phyloP scores from a whole-genome alignment of 2,113 vertebrate genomes.

The Axis porcinus region DNA sequence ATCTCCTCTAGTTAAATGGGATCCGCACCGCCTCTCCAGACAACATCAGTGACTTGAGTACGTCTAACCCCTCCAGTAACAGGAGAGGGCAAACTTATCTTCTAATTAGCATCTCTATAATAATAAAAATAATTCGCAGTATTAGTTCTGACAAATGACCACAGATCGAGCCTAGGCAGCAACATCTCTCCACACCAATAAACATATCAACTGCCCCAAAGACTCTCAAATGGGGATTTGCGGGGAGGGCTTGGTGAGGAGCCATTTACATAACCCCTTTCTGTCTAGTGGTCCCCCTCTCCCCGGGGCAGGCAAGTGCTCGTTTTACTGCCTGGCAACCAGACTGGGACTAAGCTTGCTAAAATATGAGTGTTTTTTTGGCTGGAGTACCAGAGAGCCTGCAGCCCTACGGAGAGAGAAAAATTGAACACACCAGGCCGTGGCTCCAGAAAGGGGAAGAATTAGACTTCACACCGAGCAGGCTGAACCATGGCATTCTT shows the following conservation, averaged over 20 bases:
- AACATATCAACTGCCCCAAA: conserved; percentile 37
- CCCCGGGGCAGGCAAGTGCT: conserved; percentile 81
- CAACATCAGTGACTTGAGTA: accelerated
- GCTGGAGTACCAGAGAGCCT: conserved; percentile 84
- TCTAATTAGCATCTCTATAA: background rate
- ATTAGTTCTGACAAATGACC: background rate
- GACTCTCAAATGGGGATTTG: background rate
- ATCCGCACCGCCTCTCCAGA: accelerated
- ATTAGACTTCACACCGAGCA: conserved; percentile 89
- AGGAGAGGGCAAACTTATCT: background rate
- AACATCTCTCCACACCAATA: background rate
- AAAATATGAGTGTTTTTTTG: conserved; percentile 89
- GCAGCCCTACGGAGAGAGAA: conserved; percentile 88
- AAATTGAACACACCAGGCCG: conserved; percentile 89
- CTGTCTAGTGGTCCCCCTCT: conserved; percentile 67
- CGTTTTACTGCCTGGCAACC: conserved; percentile 88
- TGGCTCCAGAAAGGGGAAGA: conserved; percentile 90
- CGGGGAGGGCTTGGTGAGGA: conserved; percentile 31
- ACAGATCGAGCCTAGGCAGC: background rate
- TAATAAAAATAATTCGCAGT: background rate
- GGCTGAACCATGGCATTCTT: conserved; percentile 89
- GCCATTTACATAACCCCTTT: conserved; percentile 77
- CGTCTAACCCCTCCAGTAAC: background rate
- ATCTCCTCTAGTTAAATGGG: background rate
- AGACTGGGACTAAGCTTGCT: conserved; percentile 84